Percentiles rank a stretch among this genome's conserved stretches.
Conservation (phyloP, 2,113 vertebrate species). For the Cryptomyrus ogoouensis region DNA sequence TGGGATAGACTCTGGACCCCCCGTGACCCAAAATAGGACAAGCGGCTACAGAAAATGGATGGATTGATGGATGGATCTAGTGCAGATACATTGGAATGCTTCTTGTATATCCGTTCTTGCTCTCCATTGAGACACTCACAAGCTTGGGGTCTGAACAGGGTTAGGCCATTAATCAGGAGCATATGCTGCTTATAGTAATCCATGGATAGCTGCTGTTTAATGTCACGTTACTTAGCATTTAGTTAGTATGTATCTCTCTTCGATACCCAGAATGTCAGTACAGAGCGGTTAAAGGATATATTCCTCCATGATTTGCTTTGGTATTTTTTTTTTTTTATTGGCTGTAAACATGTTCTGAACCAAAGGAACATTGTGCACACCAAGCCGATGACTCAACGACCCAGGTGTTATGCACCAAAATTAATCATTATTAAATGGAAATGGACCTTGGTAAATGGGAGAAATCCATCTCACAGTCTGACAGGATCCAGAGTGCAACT, state of each 20-base stretch:
- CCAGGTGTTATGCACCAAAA: not conserved
- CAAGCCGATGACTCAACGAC: not conserved
- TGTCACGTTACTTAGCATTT: not conserved
- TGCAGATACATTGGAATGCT: not conserved
- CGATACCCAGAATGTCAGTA: not conserved
- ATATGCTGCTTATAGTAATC: not conserved
- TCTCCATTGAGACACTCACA: not conserved
- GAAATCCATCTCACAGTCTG: not conserved
- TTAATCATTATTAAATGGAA: not conserved
- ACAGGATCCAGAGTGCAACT: not conserved
- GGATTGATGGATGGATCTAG: not conserved
- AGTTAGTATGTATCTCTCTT: not conserved
- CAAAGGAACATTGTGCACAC: not conserved
- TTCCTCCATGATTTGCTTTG: not conserved
- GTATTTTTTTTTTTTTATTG: not conserved
- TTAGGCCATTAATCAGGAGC: not conserved
- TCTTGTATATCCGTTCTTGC: not conserved
- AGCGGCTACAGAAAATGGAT: not conserved
- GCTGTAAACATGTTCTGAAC: not conserved
- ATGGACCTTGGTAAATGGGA: not conserved
- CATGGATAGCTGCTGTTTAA: not conserved
- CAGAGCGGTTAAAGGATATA: not conserved
- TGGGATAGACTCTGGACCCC: not conserved
- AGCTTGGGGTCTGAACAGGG: not conserved
- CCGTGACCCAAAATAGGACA: not conserved